Conservation (phyloP, 2,888 invertebrate species). For the Petrolisthes manimaculis region DNA sequence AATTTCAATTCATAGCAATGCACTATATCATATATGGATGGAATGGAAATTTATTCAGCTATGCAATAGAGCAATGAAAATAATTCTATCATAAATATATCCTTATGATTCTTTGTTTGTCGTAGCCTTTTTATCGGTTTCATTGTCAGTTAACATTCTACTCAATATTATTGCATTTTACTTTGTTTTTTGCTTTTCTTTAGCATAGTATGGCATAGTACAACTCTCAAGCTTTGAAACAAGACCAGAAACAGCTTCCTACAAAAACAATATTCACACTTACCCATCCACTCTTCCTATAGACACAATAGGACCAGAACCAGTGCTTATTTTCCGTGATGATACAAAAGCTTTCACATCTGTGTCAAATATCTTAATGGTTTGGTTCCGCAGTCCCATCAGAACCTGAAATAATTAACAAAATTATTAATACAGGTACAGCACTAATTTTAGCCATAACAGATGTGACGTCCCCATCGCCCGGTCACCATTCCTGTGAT, state of each 20-base stretch:
- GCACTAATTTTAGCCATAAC: background rate
- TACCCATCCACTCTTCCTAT: constrained; percentile 48
- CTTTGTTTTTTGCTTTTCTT: background rate
- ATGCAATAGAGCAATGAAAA: no score
- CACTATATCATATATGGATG: no score
- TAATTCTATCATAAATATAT: no score
- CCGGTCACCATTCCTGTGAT: background rate
- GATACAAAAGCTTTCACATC: constrained; percentile 46
- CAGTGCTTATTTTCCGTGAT: constrained; percentile 30
- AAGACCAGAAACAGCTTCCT: background rate
- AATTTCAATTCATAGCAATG: no score
- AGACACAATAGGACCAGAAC: constrained; percentile 53
- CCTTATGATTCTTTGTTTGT: no score
- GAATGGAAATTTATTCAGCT: no score
- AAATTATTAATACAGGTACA: background rate
- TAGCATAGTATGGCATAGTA: background rate
- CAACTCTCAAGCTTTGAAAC: background rate
- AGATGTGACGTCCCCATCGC: no score
- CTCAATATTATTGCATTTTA: no score
- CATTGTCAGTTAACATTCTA: no score
- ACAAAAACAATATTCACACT: constrained; percentile 8
- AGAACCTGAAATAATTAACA: constrained; percentile 36
- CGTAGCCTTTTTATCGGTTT: no score
- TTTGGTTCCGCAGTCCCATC: constrained; percentile 47
- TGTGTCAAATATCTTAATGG: constrained; percentile 44